Evolutionary conservation across 2,797 vertebrate species (phyloP).

Genomic region (Phataginus tetradactyla): DNA sequence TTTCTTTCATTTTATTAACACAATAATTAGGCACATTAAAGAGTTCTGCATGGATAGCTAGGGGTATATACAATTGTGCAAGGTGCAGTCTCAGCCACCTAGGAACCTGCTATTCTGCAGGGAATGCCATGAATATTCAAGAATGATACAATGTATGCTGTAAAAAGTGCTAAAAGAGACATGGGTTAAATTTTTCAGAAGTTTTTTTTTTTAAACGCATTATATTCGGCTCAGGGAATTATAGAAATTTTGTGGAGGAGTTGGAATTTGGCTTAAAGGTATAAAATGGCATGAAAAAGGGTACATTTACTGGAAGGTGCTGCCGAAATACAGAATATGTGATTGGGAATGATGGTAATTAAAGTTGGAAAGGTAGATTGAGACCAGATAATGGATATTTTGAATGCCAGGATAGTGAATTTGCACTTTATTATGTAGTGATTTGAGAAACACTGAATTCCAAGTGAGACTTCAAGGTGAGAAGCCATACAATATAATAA

Average conservation of each 20-base stretch:
- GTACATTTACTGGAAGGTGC: background rate
- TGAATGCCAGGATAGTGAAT: background rate
- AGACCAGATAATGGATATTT: background rate
- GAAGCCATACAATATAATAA: background rate
- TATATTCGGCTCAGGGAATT: background rate
- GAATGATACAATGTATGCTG: background rate
- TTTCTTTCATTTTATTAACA: background rate
- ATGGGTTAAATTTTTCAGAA: background rate
- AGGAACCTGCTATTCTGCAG: background rate
- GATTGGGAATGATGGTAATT: background rate
- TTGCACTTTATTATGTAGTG: background rate
- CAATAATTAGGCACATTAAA: background rate
- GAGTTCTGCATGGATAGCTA: background rate
- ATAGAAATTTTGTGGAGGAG: background rate
- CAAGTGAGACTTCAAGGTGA: background rate
- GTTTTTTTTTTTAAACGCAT: background rate
- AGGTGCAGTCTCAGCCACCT: background rate
- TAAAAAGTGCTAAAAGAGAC: background rate
- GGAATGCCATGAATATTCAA: background rate
- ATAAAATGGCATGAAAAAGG: background rate
- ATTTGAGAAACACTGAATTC: slow-evolving; percentile 47
- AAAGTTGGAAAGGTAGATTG: background rate
- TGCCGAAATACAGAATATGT: background rate
- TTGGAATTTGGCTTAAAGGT: background rate
- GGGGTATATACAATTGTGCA: background rate